phyloP scores from a whole-genome alignment of 2,113 vertebrate species.

The Brachyhypopomus gauderio region DNA sequence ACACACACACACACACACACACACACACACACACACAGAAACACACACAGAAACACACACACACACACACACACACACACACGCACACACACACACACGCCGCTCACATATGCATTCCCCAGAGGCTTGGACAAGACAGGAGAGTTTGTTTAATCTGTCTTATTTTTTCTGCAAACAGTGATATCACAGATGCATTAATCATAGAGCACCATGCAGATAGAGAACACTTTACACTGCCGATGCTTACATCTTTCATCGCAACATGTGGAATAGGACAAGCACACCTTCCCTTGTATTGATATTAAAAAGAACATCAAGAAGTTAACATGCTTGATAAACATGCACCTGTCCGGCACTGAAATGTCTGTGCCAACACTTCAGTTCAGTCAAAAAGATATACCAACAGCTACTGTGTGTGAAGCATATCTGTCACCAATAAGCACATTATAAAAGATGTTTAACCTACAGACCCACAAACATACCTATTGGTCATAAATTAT shows the following conservation, averaged over 20 bases:
- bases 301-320: constrained; percentile 69
- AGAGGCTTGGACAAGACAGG: constrained; percentile 62
- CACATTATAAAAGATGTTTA: constrained; percentile 25
- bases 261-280: constrained; percentile 60
- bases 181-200: constrained; percentile 70
- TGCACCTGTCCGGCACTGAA: constrained; percentile 41
- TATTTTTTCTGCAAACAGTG: constrained; percentile 65
- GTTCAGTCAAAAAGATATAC: background rate
- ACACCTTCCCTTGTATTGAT: constrained; percentile 58
- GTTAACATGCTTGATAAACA: constrained; percentile 59
- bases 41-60: too few species aligned
- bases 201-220: constrained; percentile 8
- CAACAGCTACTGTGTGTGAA: background rate
- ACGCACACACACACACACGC: too few species aligned
- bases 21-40: too few species aligned
- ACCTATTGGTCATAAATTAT: background rate
- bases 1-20: too few species aligned
- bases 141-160: constrained; percentile 73
- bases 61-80: too few species aligned
- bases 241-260: constrained; percentile 63
- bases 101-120: constrained; percentile 53
- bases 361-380: constrained; percentile 47
- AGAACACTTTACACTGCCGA: constrained; percentile 33
- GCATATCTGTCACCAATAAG: constrained; percentile 11
- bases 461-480: constrained; percentile 20